Evolutionary conservation across 1,140 invertebrate genomes (phyloP).

Genomic region (Pogonomyrmex barbatus): DNA sequence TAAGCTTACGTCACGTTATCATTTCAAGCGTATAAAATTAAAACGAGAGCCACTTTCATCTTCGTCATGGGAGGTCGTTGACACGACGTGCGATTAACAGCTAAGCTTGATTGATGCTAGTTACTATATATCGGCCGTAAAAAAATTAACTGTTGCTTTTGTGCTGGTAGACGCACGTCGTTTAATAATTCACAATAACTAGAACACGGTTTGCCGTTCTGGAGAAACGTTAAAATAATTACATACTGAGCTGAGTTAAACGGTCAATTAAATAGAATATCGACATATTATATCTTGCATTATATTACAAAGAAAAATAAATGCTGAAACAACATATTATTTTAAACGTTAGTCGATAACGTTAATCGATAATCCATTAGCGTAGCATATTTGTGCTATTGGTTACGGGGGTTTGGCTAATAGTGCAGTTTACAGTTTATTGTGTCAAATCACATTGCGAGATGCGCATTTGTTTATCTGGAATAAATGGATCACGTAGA

Average conservation of each 20-base stretch:
- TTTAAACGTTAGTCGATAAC: neutral
- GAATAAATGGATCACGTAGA: constrained; percentile 34
- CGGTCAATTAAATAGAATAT: constrained; percentile 31
- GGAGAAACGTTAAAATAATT: neutral
- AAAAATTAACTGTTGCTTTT: neutral
- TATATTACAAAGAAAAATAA: neutral
- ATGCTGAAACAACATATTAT: neutral
- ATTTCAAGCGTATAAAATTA: constrained; percentile 35
- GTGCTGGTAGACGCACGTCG: neutral
- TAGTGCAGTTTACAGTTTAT: neutral
- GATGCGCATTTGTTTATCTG: neutral
- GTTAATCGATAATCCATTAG: neutral
- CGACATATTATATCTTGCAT: neutral
- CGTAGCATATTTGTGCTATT: neutral
- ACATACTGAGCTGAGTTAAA: neutral
- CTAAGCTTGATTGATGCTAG: constrained; percentile 18
- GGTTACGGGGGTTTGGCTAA: neutral
- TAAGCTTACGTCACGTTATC: constrained; percentile 33
- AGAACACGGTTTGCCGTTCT: neutral
- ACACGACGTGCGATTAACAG: constrained; percentile 8
- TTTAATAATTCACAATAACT: constrained; percentile 40
- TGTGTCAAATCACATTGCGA: neutral
- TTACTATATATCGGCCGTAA: neutral
- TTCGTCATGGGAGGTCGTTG: constrained; percentile 10
- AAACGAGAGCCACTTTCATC: constrained; percentile 43